A percentile compares a stretch with the other conserved stretches of the same genome.
Evolutionary conservation across 2,888 invertebrate genomes (phyloP).

Genomic region (Dicyrtoma fusca): DNA sequence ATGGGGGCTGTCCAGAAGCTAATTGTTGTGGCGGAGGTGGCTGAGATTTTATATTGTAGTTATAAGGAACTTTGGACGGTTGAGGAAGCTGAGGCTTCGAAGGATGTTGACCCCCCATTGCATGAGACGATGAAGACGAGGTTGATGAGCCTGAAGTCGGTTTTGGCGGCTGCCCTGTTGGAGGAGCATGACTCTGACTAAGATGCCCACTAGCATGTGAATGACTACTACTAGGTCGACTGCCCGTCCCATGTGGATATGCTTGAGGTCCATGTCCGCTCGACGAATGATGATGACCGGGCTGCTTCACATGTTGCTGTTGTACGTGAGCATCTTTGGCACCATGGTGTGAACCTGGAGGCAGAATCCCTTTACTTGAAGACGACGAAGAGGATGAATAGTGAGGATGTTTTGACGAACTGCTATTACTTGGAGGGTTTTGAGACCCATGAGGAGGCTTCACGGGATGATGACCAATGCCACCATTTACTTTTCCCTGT

Average conservation of each 20-base stretch:
- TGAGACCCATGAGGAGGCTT: conserved; percentile 19
- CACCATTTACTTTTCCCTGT: conserved; percentile 35
- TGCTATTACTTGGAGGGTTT: conserved; percentile 3
- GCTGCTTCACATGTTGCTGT: conserved; percentile 18
- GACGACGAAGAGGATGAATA: conserved; percentile 2
- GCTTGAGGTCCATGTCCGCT: conserved; percentile 6
- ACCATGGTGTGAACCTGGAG: conserved; percentile 23
- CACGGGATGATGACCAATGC: conserved; percentile 21
- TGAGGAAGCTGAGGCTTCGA: conserved; percentile 22
- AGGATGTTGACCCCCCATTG: conserved; percentile 23
- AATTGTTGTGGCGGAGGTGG: conserved; percentile 10
- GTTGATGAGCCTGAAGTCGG: not conserved
- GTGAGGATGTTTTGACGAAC: conserved; percentile 21
- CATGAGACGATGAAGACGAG: conserved; percentile 22
- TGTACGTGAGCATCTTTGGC: conserved; percentile 26
- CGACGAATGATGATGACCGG: conserved; percentile 29
- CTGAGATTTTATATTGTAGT: conserved; percentile 36
- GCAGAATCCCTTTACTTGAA: conserved; percentile 17
- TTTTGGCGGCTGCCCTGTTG: not conserved
- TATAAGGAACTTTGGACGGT: conserved; percentile 34
- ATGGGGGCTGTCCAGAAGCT: not conserved
- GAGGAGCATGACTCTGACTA: conserved; percentile 31
- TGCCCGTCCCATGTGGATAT: conserved; percentile 18
- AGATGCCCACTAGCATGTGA: conserved; percentile 27
- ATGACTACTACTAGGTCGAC: conserved; percentile 26